A percentile compares a stretch with the other conserved stretches of the same genome.
phyloP scores from a whole-genome alignment of 2,797 vertebrate species.

The Naso thynnoides region DNA sequence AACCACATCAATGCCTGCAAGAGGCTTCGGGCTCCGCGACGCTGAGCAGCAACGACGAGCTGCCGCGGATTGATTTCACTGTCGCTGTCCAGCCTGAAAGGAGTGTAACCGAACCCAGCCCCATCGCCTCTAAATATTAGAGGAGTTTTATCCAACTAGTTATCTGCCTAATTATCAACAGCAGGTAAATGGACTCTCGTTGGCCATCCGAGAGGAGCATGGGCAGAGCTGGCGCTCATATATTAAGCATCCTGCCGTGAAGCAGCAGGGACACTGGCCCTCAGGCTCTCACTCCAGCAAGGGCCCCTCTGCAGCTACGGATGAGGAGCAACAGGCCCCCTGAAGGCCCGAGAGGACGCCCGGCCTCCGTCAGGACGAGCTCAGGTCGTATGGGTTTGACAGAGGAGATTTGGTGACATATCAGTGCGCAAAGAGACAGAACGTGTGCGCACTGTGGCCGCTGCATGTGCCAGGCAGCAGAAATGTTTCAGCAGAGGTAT shows the following conservation, averaged over 20 bases:
- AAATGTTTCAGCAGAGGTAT: constrained; percentile 42
- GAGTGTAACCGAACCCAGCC: constrained; percentile 79
- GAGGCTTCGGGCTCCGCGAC: constrained; percentile 39
- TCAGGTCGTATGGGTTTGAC: constrained; percentile 73
- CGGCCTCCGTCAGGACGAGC: constrained; percentile 19
- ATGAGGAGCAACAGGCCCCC: constrained; percentile 34
- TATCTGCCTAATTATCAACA: constrained; percentile 86
- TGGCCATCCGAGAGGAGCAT: constrained; percentile 69
- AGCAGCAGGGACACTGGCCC: constrained; percentile 6
- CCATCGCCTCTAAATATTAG: constrained; percentile 82
- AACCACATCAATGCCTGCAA: constrained; percentile 61
- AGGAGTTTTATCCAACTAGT: constrained; percentile 62
- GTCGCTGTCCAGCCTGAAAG: constrained; percentile 77
- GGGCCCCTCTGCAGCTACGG: constrained; percentile 4
- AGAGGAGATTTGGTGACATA: not conserved
- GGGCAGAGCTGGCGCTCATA: constrained; percentile 75
- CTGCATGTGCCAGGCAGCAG: not conserved
- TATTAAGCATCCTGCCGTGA: constrained; percentile 62
- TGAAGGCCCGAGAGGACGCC: constrained; percentile 28
- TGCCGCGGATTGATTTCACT: constrained; percentile 81
- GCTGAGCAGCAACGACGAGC: constrained; percentile 64
- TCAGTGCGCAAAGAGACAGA: not conserved
- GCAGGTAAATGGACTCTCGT: constrained; percentile 85
- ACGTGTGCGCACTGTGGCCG: no score
- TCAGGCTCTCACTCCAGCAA: constrained; percentile 13